Percentiles rank a stretch among this genome's conserved stretches.
These are phyloP conservation scores for Pogonomyrmex californicus DNA, from an alignment of 1,140 invertebrate species.

Conservation along the genomic window DNA sequence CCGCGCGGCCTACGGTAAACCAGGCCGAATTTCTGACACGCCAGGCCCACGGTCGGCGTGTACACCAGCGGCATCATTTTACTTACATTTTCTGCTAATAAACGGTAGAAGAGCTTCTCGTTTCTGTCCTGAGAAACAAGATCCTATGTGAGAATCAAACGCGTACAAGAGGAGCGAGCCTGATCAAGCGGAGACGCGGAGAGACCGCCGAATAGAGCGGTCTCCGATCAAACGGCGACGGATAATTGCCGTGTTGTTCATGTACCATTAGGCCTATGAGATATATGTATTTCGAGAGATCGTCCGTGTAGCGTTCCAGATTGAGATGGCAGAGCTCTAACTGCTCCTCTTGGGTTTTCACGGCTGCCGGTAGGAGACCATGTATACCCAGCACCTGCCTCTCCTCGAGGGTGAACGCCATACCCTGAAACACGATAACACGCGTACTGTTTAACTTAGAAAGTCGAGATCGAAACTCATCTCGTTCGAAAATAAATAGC, in stretches of 20 bases:
- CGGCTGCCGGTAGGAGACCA: conserved; percentile 92
- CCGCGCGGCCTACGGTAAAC: conserved; percentile 96
- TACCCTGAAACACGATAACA: conserved; percentile 89
- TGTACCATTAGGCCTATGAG: conserved; percentile 91
- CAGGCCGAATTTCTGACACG: conserved; percentile 98
- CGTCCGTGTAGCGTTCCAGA: conserved; percentile 91
- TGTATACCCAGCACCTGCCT: conserved; percentile 94
- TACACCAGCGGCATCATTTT: conserved; percentile 97
- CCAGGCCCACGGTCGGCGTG: conserved; percentile 96
- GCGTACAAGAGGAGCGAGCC: not conserved
- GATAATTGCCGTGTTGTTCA: conserved; percentile 24
- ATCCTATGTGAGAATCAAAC: conserved; percentile 43
- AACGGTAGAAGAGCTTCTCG: conserved; percentile 97
- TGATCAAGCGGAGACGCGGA: not conserved
- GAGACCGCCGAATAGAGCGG: not conserved
- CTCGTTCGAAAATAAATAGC: too few species aligned
- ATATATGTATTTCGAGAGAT: conserved; percentile 94
- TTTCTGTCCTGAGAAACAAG: conserved; percentile 91
- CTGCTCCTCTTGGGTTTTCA: conserved; percentile 95
- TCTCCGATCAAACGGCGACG: conserved; percentile 19
- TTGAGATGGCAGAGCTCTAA: conserved; percentile 91
- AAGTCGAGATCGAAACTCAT: not conserved
- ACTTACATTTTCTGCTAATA: conserved; percentile 95
- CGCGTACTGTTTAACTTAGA: not conserved
- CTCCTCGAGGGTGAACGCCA: conserved; percentile 95